Evolutionary conservation across 1,140 invertebrate species (phyloP).

Genomic region (Himalopsyche phryganea): DNA sequence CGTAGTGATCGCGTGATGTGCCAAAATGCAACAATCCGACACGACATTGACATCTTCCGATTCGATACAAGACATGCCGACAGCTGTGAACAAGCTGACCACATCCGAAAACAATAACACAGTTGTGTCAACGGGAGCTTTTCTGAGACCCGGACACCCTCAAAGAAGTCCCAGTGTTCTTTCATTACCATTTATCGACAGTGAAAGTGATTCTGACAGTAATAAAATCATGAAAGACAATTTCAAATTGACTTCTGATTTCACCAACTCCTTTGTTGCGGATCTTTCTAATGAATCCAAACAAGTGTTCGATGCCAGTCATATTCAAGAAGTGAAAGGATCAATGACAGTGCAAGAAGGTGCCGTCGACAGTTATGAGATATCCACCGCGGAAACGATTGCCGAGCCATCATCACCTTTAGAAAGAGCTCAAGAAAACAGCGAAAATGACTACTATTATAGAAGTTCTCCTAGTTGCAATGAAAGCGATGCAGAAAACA

Average conservation of each 20-base stretch:
- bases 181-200: conserved; percentile 4
- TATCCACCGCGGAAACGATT: conserved; percentile 9
- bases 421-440: neutral
- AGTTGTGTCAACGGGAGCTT: conserved; percentile 10
- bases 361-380: conserved; percentile 6
- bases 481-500: conserved; percentile 29
- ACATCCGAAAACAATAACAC: conserved; percentile 31
- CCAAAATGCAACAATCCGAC: conserved; percentile 33
- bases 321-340: conserved; percentile 21
- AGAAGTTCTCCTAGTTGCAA: conserved; percentile 28
- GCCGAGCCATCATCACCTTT: conserved; percentile 9
- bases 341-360: conserved; percentile 4
- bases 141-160: neutral
- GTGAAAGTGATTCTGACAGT: conserved; percentile 10
- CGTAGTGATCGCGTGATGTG: conserved; percentile 19
- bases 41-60: conserved; percentile 19
- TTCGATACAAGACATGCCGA: conserved; percentile 25
- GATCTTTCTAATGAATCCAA: conserved; percentile 17
- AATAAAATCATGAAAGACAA: conserved; percentile 29
- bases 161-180: neutral
- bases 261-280: conserved; percentile 6
- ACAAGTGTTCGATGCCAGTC: conserved; percentile 5
- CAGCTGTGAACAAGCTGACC: conserved; percentile 26
- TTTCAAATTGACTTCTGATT: conserved; percentile 17
- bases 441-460: conserved; percentile 25